A percentile compares a stretch with the other conserved stretches of the same genome.
Evolutionary conservation across 2,888 invertebrate species (phyloP).

Genomic region (Dioctria rufipes): DNA sequence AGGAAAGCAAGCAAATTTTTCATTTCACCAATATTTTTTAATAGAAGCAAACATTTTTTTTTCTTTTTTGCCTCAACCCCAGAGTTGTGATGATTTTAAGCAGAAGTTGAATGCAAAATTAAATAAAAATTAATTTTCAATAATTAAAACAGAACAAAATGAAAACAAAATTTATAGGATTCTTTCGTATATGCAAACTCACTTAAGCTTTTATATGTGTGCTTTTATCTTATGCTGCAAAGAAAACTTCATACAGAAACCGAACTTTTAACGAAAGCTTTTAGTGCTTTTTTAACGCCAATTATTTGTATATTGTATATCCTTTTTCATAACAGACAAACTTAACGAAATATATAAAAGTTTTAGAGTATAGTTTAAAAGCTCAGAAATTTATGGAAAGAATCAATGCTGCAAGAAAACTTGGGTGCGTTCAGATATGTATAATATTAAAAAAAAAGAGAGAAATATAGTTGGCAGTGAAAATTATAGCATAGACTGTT

Average conservation of each 20-base stretch:
- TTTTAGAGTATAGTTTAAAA: not conserved
- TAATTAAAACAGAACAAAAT: not conserved
- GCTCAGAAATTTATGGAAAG: not conserved
- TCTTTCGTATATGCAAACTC: not conserved
- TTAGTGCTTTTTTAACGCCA: not conserved
- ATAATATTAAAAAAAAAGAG: not conserved
- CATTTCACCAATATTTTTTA: not conserved
- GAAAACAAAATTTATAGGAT: not conserved
- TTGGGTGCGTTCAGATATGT: conserved; percentile 12
- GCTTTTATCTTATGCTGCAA: not conserved
- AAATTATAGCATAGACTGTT: conserved; percentile 24
- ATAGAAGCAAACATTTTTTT: no score
- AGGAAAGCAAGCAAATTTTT: not conserved
- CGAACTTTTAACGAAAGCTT: conserved; percentile 8
- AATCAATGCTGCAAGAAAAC: conserved; percentile 25
- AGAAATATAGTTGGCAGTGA: not conserved
- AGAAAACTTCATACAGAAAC: not conserved
- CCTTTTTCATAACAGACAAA: conserved; percentile 16
- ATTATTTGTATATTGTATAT: not conserved
- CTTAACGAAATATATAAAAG: not conserved
- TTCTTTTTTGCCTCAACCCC: no score
- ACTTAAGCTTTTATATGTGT: not conserved
- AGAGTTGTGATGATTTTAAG: not conserved
- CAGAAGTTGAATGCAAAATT: not conserved
- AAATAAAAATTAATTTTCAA: not conserved